Base-by-base conservation (phyloP, 1,140 invertebrate species). In the Hestina assimilis region DNA sequence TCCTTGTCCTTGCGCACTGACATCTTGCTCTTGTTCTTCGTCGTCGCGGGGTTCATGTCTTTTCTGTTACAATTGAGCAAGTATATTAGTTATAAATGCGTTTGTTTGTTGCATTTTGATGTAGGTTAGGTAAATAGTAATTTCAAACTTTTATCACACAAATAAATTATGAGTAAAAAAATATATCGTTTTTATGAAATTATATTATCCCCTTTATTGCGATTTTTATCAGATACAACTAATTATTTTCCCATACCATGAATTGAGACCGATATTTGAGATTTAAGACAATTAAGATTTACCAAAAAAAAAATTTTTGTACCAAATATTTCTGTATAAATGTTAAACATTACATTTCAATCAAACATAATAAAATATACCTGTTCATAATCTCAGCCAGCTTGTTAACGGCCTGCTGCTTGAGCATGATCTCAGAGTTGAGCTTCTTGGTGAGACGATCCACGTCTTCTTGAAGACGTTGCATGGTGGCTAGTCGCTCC, bases 361-460 rank as follows among this genome's bases (percentile, higher is more conserved):
- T 4, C n/a, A 14, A 2, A 24, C 0, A 4, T 47, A 9, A n/a
- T 17, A 5, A 21, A 3, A 51, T 35, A 12, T 54, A 89, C 67
- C 92, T 90, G 77, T 98, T 97, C 95, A 99, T 97, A 15, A 99
- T 96, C 88, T 99, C 97, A 3, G 97, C 96, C 35, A 99, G 90
- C 82, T 99, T 99, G 86, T 98, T 98, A 21, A 99, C 96, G 40
- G 98, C 98, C 86, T 98, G 95, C 69, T 95, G 93, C 78, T 97
- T 97, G 54, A 97, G 90, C 64, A 98, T 84, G 73, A 94, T 94
- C 88, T 99, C 97, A 23, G 94, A 96, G 72, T 97, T 94, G 57
- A 98, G 90, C 85, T 96, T 96, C 76, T 94, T 95, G 66, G 91
- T 92, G 55, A 99, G 88, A 72, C 95, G 94, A 53, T 96, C 94